Base-by-base conservation (phyloP, 1,140 invertebrate genomes). In the Meloidogyne hapla region DNA sequence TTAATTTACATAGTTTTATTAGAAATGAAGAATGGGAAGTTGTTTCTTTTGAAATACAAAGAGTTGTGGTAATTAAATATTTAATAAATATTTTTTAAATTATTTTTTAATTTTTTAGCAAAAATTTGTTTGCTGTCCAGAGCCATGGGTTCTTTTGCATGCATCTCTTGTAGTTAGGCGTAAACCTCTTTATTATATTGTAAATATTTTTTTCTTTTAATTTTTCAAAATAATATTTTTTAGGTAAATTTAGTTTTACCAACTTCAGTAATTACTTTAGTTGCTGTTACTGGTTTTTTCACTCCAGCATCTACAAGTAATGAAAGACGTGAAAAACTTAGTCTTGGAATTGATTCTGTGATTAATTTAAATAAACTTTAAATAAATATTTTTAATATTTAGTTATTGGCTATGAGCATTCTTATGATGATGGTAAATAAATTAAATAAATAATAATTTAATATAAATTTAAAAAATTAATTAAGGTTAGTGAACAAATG, bases 11-110 rank as follows among this genome's bases (percentile, higher is more conserved):
- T 65, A 86, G 85, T 45, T 86, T 86, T 67, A 86, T 86, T 67
- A 85, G 84, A 12, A 86, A 86, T 70, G 85, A 86, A 69, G 85
- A 86, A 77, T 86, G 85, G 85, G 84, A 85, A n/a, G 84, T 86
- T 45, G 83, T 86, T 45, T 82, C 79, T 63, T 86, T 86, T 45
- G 75, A 85, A 38, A 83, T 86, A 56, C 72, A 76, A 63, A 63
- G 85, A 56, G 76, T 84, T 21, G 85, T 87, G 80, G 78, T 80
- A 26, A 42, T 45, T 40, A 79, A 33, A 23, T 33, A 33, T 62
- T 18, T 23, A 38, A 67, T 33, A 71, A 21, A 9, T 8, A 33
- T 5, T 33, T 5, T 33, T 33, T 33, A 33, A 8, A n/a, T 33
- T 33, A 33, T 33, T 33, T 33, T 33, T 5, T 33, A 33, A 33